Evolutionary conservation across 2,113 vertebrate genomes (phyloP).

Genomic region (Panthera tigris): DNA sequence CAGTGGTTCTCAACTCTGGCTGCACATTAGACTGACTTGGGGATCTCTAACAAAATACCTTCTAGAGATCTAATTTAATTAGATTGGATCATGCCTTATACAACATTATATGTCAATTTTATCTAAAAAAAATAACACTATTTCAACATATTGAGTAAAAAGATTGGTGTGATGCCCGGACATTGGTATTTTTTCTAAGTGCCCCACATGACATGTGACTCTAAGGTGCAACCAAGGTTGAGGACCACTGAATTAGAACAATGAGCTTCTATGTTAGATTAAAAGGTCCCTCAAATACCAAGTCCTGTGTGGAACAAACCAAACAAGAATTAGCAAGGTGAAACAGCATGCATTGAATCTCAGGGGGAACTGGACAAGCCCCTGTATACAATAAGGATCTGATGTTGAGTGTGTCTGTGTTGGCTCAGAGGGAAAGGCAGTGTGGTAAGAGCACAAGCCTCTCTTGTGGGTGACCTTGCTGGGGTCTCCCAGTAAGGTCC

Average conservation of each 20-base stretch:
- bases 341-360: background rate
- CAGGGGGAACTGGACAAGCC: too few relatives aligned
- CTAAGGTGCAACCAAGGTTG: background rate
- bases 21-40: background rate
- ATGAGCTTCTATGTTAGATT: slow-evolving; percentile 34
- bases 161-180: background rate
- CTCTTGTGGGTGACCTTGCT: background rate
- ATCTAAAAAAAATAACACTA: background rate
- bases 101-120: background rate
- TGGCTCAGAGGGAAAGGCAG: background rate
- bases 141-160: background rate
- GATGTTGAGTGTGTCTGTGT: background rate
- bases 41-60: background rate
- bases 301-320: slow-evolving; percentile 26
- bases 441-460: background rate
- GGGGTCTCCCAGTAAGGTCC: background rate
- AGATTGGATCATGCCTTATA: background rate
- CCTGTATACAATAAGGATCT: background rate
- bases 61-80: slow-evolving; percentile 40
- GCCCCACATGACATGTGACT: background rate
- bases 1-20: background rate
- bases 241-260: slow-evolving; percentile 32
- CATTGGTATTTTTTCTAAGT: slow-evolving; percentile 4
- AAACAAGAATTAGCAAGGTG: background rate
- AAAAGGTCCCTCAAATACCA: background rate